These are phyloP conservation scores for Sepioteuthis lessoniana DNA, from an alignment of 2,888 invertebrate species.

Conservation along the genomic window DNA sequence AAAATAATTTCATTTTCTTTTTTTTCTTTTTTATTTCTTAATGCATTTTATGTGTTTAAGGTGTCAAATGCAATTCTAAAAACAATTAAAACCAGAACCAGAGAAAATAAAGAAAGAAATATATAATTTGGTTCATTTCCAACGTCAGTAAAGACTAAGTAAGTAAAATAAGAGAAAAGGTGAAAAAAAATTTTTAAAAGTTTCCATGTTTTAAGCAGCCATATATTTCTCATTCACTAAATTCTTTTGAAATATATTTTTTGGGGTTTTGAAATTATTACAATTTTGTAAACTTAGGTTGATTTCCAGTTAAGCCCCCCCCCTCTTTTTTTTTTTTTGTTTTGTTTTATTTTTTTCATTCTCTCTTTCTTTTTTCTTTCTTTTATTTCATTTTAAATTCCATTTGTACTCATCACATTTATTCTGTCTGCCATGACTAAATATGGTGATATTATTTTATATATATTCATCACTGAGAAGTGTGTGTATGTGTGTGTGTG, in stretches of 20 bases:
- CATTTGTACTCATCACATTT: background rate
- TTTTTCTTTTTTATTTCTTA: background rate
- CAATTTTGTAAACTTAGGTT: background rate
- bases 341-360: background rate
- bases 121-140: background rate
- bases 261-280: background rate
- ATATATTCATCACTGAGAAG: background rate
- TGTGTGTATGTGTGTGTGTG: background rate
- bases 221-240: background rate
- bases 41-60: conserved; percentile 33
- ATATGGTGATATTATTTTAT: conserved; percentile 2
- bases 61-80: background rate
- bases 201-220: background rate
- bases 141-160: background rate
- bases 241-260: background rate
- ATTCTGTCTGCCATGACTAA: background rate
- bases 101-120: background rate
- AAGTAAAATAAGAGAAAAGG: background rate
- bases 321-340: background rate
- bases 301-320: background rate
- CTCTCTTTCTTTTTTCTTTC: background rate
- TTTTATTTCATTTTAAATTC: background rate
- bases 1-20: background rate
- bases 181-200: background rate
- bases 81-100: background rate